phyloP scores from a whole-genome alignment of 2,113 vertebrate species.

The Morone chrysops region DNA sequence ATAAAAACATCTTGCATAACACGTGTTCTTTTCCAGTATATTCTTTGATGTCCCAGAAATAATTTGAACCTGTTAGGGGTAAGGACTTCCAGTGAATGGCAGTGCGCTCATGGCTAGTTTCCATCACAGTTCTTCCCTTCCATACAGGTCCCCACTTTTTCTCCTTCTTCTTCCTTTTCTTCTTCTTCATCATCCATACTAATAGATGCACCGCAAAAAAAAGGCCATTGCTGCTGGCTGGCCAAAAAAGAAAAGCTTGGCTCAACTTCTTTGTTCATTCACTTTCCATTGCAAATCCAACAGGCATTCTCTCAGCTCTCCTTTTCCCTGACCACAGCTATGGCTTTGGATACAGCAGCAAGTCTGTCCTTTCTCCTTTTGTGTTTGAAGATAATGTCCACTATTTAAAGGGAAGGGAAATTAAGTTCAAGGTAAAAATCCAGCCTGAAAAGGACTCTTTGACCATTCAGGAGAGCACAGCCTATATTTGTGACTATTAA shows the following conservation, averaged over 20 bases:
- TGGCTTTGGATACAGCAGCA: slow-evolving; percentile 78
- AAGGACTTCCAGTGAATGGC: slow-evolving; percentile 75
- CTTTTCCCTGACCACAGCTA: slow-evolving; percentile 79
- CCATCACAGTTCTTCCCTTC: slow-evolving; percentile 72
- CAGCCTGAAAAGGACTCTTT: slow-evolving; percentile 49
- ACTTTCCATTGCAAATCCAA: slow-evolving; percentile 83
- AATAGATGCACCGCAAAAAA: slow-evolving; percentile 64
- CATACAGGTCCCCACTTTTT: slow-evolving; percentile 51
- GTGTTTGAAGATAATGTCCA: slow-evolving; percentile 80
- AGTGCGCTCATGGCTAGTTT: slow-evolving; percentile 69
- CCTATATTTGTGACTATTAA: slow-evolving; percentile 43
- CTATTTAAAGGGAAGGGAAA: slow-evolving; percentile 67
- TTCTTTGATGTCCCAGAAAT: slow-evolving; percentile 77
- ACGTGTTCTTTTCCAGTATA: slow-evolving; percentile 78
- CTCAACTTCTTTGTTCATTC: slow-evolving; percentile 78
- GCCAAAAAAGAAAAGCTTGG: slow-evolving; percentile 77
- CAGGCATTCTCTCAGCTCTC: slow-evolving; percentile 78
- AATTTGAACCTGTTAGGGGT: slow-evolving; percentile 72
- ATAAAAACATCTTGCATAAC: slow-evolving; percentile 72
- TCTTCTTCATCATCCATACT: slow-evolving; percentile 39
- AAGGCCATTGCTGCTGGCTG: slow-evolving; percentile 67
- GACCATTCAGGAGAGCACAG: slow-evolving; percentile 17
- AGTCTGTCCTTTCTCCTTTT: slow-evolving; percentile 79
- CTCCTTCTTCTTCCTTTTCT: slow-evolving; percentile 20
- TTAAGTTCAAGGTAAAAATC: slow-evolving; percentile 64